Base-by-base conservation (phyloP, 2,888 invertebrate genomes). In the Lacanobia oleracea region DNA sequence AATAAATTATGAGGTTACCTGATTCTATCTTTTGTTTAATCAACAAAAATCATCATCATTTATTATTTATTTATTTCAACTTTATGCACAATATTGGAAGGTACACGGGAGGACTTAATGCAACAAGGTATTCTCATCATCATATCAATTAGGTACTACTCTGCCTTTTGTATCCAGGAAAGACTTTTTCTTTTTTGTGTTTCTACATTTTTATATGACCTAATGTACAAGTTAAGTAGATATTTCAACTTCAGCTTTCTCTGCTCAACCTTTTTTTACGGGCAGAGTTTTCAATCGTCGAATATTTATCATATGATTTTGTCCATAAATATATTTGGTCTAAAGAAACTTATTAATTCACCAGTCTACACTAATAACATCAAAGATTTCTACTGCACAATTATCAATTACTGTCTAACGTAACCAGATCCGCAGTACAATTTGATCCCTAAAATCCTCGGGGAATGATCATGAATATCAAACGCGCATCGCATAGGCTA, bases 381-480 rank as follows among this genome's bases (percentile, higher is more conserved):
- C 6, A 21, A 27, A 48, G 18, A 37, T 50, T 21, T 60, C 16
- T 9, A 48, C 2, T 51, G 51, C 37, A 27, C 57, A 57, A 65
- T 75, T 59, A 68, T 71, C 71, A 75, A 80, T 80, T 72, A 73
- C 8, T 69, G 10, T 68, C 61, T 62, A 57, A 68, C 50, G 50
- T 67, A 68, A 75, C 59, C 54, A 62, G 71, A 75, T 77, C 66
- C 45, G 61, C 68, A 77, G 45, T 67, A 71, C 71, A 74, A 75
- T 67, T 84, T 86, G 85, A 87, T 88, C 89, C 89, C 84, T 77
- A 84, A 84, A 92, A 91, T 91, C 91, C 89, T 54, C 77, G 71
- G 91, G 90, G 91, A 91, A 88, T 90, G 84, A 87, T 91, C 93
- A 95, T 95, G 95, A 95, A 95, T 95, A 95, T 94, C 93, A 93